Evolutionary conservation across 2,888 invertebrate species (phyloP).

Genomic region (Molorchus minor): DNA sequence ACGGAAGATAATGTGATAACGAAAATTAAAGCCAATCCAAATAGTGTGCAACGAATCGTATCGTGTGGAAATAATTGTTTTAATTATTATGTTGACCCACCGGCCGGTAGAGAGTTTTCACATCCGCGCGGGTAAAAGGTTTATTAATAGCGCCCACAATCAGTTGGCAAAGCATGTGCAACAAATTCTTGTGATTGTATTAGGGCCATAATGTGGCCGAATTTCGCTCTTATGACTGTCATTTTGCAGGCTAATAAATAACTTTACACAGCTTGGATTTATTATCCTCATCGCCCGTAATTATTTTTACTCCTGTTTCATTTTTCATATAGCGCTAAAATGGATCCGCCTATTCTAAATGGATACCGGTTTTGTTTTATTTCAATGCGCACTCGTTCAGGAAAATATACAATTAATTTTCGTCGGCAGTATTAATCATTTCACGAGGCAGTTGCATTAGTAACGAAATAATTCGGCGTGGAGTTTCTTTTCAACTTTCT

Average conservation of each 20-base stretch:
- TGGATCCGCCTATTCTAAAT: constrained; percentile 18
- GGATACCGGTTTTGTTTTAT: constrained; percentile 16
- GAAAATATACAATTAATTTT: constrained; percentile 3
- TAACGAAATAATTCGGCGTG: background rate
- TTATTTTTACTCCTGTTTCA: constrained; percentile 25
- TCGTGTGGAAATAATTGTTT: no score
- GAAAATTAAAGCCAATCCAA: no score
- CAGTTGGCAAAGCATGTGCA: constrained; percentile 22
- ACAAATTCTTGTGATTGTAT: constrained; percentile 30
- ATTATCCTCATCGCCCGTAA: constrained; percentile 23
- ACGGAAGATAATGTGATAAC: no score
- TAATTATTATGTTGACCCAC: no score
- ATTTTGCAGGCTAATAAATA: constrained; percentile 29
- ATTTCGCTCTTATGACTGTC: constrained; percentile 22
- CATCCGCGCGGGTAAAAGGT: background rate
- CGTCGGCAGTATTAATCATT: background rate
- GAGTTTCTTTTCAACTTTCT: background rate
- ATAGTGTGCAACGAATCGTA: no score
- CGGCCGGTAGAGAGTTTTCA: background rate
- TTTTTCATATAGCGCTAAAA: constrained; percentile 23
- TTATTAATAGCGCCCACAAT: constrained; percentile 24
- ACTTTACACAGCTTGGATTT: constrained; percentile 26
- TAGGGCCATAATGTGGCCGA: constrained; percentile 26
- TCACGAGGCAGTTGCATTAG: background rate
- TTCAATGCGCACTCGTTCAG: background rate